Conservation (phyloP, 2,113 vertebrate genomes). For the Syngnathus typhle region DNA sequence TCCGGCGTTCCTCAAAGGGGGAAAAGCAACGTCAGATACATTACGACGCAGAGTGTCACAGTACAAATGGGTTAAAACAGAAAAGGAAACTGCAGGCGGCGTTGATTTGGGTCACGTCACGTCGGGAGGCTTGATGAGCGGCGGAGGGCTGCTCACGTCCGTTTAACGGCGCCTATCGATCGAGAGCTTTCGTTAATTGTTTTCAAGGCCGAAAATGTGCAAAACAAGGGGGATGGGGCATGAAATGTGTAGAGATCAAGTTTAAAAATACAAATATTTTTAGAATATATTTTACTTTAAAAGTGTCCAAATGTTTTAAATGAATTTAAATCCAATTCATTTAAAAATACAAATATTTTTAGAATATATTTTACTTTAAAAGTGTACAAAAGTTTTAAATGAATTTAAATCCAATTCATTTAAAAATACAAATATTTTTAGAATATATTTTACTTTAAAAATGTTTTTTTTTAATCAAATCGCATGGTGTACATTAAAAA, state of each 20-base stretch:
- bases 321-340: no score
- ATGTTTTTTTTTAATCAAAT: no score
- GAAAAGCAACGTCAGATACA: conserved; percentile 21
- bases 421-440: background rate
- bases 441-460: background rate
- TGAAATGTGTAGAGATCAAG: background rate
- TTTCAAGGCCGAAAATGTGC: background rate
- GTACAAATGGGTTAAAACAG: conserved; percentile 31
- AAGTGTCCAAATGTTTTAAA: no score
- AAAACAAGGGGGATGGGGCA: background rate
- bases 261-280: background rate
- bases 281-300: background rate
- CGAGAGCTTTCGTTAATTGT: background rate
- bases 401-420: no score
- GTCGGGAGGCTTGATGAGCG: background rate
- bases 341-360: background rate
- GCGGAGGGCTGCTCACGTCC: background rate
- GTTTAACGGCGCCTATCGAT: background rate
- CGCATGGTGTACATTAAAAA: no score
- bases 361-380: background rate
- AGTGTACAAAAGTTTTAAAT: no score
- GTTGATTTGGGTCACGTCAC: conserved; percentile 2
- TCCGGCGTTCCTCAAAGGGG: conserved; percentile 42
- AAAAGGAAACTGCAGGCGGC: conserved; percentile 11
- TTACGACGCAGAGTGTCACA: conserved; percentile 22